phyloP scores from a whole-genome alignment of 1,140 invertebrate genomes.

The Formica exsecta region DNA sequence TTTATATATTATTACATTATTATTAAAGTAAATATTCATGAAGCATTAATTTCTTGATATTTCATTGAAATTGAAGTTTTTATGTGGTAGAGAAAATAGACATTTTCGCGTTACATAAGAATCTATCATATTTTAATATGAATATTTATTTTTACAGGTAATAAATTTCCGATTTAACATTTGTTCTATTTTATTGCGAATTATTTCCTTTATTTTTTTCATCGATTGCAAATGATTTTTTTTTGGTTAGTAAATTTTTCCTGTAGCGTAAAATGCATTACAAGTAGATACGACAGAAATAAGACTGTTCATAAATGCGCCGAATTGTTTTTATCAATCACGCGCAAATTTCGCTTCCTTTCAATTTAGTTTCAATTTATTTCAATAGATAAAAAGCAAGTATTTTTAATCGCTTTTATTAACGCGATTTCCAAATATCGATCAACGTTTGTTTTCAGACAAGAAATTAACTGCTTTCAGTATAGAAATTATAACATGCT shows the following conservation, averaged over 20 bases:
- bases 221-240: neutral
- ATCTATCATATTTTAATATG: neutral
- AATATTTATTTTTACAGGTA: neutral
- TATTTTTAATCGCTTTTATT: constrained; percentile 11
- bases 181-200: neutral
- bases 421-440: constrained; percentile 12
- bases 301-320: neutral
- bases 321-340: neutral
- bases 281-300: neutral
- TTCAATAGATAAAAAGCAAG: neutral
- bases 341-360: neutral
- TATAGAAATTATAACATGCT: constrained; percentile 19
- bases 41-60: constrained; percentile 20
- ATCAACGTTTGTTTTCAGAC: constrained; percentile 6
- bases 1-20: neutral
- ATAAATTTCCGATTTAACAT: neutral
- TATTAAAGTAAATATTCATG: neutral
- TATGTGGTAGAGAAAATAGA: neutral
- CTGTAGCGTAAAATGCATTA: neutral
- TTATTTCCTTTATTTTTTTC: neutral
- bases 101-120: constrained; percentile 19
- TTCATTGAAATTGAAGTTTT: constrained; percentile 24
- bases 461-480: neutral
- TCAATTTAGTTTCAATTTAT: neutral
- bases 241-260: neutral